Evolutionary conservation across 2,888 invertebrate species (phyloP).

Genomic region (Cremastobaeus sp.): DNA sequence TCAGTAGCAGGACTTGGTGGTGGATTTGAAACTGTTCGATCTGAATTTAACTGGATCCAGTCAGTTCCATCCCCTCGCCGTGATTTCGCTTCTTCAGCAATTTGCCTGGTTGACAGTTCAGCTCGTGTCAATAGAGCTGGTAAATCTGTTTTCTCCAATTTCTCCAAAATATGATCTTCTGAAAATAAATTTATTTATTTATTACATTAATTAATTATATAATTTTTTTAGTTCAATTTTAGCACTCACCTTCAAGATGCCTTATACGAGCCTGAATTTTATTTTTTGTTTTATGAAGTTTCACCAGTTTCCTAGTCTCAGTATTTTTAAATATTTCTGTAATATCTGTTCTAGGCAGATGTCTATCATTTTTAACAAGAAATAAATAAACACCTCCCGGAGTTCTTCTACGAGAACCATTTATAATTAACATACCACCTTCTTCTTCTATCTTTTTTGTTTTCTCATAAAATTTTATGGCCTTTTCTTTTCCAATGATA

Average conservation of each 20-base stretch:
- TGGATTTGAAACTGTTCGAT: conserved; percentile 83
- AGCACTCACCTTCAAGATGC: conserved; percentile 71
- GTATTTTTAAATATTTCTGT: conserved; percentile 84
- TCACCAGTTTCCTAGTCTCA: no score
- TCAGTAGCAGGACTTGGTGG: conserved; percentile 90
- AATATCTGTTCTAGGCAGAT: conserved; percentile 83
- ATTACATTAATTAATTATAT: no score
- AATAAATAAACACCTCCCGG: conserved; percentile 92
- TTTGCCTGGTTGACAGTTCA: conserved; percentile 80
- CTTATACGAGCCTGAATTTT: conserved; percentile 82
- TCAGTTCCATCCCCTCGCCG: conserved; percentile 76
- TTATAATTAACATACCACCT: conserved; percentile 92
- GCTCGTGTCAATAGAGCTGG: conserved; percentile 83
- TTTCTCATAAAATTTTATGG: conserved; percentile 86
- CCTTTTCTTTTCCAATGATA: conserved; percentile 85
- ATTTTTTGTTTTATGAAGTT: no score
- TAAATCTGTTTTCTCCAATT: conserved; percentile 82
- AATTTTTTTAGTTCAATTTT: neutral
- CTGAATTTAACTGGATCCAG: conserved; percentile 73
- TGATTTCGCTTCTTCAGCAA: conserved; percentile 80
- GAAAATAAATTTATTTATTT: conserved; percentile 17
- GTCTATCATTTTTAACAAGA: conserved; percentile 86
- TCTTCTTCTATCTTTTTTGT: conserved; percentile 89
- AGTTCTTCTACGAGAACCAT: conserved; percentile 88
- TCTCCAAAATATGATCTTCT: conserved; percentile 76